Base-by-base conservation (phyloP, 2,888 invertebrate genomes). In the Luffia ferchaultella region DNA sequence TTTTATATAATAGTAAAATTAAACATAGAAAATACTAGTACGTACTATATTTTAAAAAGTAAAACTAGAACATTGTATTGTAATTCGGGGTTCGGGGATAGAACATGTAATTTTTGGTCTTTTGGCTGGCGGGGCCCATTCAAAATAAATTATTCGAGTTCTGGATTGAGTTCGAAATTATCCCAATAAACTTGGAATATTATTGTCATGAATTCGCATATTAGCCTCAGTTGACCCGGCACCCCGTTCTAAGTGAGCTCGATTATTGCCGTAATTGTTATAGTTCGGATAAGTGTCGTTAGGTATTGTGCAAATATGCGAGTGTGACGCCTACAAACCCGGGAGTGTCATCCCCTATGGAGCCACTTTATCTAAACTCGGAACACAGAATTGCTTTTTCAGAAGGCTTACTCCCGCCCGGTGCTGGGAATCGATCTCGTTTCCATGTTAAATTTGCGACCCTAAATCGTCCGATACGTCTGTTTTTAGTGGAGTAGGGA, bases 321-420 rank as follows among this genome's bases (percentile, higher is more conserved):
- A 30, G n/a, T 30, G 12, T 3, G 30, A 3, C 30, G 30, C 30
- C n/a, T n/a, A n/a, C n/a, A n/a, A n/a, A n/a, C n/a, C n/a, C n/a
- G n/a, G n/a, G n/a, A n/a, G n/a, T n/a, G 57, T n/a, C n/a, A n/a
- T n/a, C 62, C 60, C 61, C 61, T 53, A 53, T 59, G 60, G 61
- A 60, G 55, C 57, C 58, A 60, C 62, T 63, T 62, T 63, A 60
- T 65, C 62, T 62, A 57, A 63, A 62, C 59, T 64, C 59, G 59
- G 60, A 50, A 59, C 63, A 53, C 56, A 63, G 63, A 65, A 64
- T 59, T 62, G 59, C 60, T 60, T 60, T 57, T n/a, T n/a, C n/a
- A n/a, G n/a, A n/a, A n/a, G n/a, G n/a, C n/a, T n/a, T n/a, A n/a
- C n/a, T n/a, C n/a, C n/a, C n/a, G n/a, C n/a, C n/a, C n/a, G n/a